Base-by-base conservation (phyloP, 2,113 vertebrate genomes). In the Onychostruthus taczanowskii region DNA sequence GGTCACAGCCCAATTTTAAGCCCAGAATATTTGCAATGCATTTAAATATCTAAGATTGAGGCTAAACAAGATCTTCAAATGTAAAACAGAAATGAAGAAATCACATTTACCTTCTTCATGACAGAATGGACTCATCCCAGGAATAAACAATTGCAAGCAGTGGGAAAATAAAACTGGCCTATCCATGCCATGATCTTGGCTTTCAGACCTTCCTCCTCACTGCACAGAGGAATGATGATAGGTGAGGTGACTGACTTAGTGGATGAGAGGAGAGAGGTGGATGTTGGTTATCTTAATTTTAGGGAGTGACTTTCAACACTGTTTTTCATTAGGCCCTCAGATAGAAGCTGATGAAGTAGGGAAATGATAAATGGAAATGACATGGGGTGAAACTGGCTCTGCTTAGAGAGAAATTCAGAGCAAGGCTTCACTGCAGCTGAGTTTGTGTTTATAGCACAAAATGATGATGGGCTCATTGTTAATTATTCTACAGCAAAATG, bases 1-100 rank as follows among this genome's bases (percentile, higher is more conserved):
- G 93, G 89, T 89, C 80, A 90, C 15, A 58, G 73, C 18, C 87
- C 64, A 67, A 84, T 87, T 95, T 91, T 82, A 89, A 93, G 74
- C 24, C 9, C 77, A 62, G 62, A 84, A 91, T 89, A 93, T 72
- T 72, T 82, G 49, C 78, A 91, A 49, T 53, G 53, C 26, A 62
- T 73, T 91, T 92, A 84, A 93, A 90, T 73, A 85, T 73, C 44
- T 91, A 55, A 94, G 86, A 93, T 66, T 0, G 30, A 68, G 39
- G 30, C 58, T 88, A 76, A 96, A 93, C 41, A 85, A 90, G 62
- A 76, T 33, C 76, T 76, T 53, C 44, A 69, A 85, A 88, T 26
- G 10, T 83, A 82, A 95, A 95, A 85, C 59, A 93, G 53, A 91
- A 93, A 79, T 28, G 16, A 95, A 93, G 74, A 82, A 84, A 89